Evolutionary conservation across 1,140 invertebrate genomes (phyloP).

Genomic region (Philopotamus ludificatus): DNA sequence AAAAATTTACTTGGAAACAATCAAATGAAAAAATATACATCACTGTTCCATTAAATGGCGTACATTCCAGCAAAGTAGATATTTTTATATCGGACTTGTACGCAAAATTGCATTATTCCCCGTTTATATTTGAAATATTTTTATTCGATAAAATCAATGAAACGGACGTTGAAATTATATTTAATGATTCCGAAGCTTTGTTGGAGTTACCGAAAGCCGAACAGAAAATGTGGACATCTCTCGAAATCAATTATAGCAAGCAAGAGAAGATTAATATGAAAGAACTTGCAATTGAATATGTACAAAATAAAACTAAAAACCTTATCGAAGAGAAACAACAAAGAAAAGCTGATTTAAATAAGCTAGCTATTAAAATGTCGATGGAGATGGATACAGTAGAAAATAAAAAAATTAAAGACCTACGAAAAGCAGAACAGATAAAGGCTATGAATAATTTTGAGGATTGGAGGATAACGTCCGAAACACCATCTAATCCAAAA

Average conservation of each 20-base stretch:
- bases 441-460: conserved; percentile 67
- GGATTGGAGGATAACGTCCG: conserved; percentile 57
- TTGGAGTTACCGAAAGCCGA: conserved; percentile 63
- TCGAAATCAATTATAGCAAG: conserved; percentile 57
- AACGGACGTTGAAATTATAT: conserved; percentile 58
- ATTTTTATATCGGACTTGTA: conserved; percentile 64
- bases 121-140: conserved; percentile 68
- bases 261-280: conserved; percentile 58
- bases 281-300: conserved; percentile 54
- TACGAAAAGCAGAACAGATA: conserved; percentile 57
- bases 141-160: conserved; percentile 58
- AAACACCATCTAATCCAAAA: too few relatives aligned
- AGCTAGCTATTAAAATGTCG: conserved; percentile 61
- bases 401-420: conserved; percentile 58
- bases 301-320: conserved; percentile 56
- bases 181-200: conserved; percentile 57
- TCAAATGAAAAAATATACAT: conserved; percentile 58
- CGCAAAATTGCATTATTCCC: conserved; percentile 65
- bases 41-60: conserved; percentile 57
- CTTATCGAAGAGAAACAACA: conserved; percentile 54
- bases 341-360: conserved; percentile 53
- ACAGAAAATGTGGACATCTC: conserved; percentile 56
- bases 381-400: conserved; percentile 59
- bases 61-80: conserved; percentile 58
- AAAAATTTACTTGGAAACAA: conserved; percentile 70